phyloP scores from a whole-genome alignment of 2,113 vertebrate species.

The Balaeniceps rex region DNA sequence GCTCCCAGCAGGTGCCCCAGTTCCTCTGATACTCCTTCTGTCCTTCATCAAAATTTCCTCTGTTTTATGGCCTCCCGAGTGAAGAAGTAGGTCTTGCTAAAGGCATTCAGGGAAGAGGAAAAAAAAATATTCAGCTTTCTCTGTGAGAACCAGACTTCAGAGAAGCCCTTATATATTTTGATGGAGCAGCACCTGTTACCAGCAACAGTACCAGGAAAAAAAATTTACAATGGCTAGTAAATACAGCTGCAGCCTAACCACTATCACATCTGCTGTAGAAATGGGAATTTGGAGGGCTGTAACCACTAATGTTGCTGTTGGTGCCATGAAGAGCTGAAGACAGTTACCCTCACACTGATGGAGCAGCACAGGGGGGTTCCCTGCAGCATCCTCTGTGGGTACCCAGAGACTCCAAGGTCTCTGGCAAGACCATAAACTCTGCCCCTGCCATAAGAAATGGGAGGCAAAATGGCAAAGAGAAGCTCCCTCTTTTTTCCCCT shows the following conservation, averaged over 20 bases:
- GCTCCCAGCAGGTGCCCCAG: background rate
- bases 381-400: background rate
- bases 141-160: background rate
- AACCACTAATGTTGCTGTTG: background rate
- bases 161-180: background rate
- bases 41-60: background rate
- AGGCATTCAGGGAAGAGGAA: background rate
- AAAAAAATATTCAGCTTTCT: background rate
- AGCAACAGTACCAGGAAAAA: background rate
- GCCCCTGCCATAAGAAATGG: background rate
- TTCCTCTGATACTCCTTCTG: background rate
- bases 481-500: background rate
- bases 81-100: background rate
- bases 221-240: background rate
- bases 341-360: background rate
- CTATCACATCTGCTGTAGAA: background rate
- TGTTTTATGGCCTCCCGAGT: background rate
- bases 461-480: background rate
- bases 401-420: background rate
- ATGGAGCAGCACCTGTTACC: background rate
- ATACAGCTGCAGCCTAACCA: background rate
- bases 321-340: background rate
- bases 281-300: background rate
- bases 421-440: background rate
- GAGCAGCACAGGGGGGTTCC: rapidly evolving